Conservation (phyloP, 2,797 vertebrate genomes). For the Rhabdophis nuchalis region DNA sequence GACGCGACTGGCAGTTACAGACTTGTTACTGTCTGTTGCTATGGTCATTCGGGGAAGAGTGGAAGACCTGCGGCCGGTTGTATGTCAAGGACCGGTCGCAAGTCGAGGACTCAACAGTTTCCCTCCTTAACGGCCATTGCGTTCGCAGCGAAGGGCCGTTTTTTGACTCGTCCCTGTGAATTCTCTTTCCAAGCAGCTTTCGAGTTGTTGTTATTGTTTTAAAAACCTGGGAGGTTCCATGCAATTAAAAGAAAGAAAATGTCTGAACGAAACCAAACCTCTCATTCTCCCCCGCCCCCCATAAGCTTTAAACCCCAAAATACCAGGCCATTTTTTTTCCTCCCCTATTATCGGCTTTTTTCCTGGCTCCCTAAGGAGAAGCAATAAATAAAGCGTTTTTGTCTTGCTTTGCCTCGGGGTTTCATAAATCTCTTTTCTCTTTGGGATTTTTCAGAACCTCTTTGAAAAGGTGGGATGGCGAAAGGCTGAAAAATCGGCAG, state of each 20-base stretch:
- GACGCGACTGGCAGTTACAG: too few species aligned
- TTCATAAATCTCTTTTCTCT: background rate
- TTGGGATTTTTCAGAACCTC: background rate
- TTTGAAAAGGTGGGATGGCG: background rate
- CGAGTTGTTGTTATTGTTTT: background rate
- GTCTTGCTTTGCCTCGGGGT: background rate
- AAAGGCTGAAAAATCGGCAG: background rate
- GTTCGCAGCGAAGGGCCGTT: background rate
- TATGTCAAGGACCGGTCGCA: too few species aligned
- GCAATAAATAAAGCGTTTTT: background rate
- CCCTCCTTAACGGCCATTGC: background rate
- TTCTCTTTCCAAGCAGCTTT: background rate
- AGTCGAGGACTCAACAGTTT: too few species aligned
- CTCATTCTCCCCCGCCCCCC: background rate
- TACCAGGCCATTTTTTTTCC: too few species aligned
- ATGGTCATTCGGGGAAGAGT: too few species aligned
- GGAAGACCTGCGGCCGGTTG: too few species aligned
- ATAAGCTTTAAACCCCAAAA: background rate
- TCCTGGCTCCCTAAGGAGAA: background rate
- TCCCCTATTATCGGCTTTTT: background rate
- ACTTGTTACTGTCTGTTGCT: too few species aligned
- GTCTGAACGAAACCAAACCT: background rate
- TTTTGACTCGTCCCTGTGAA: background rate
- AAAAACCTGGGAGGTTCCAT: too few species aligned
- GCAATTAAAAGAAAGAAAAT: background rate